Evolutionary conservation across 1,140 invertebrate genomes (phyloP), one percentile per base, ranked within the genome.

Genomic region (Venturia canescens): DNA sequence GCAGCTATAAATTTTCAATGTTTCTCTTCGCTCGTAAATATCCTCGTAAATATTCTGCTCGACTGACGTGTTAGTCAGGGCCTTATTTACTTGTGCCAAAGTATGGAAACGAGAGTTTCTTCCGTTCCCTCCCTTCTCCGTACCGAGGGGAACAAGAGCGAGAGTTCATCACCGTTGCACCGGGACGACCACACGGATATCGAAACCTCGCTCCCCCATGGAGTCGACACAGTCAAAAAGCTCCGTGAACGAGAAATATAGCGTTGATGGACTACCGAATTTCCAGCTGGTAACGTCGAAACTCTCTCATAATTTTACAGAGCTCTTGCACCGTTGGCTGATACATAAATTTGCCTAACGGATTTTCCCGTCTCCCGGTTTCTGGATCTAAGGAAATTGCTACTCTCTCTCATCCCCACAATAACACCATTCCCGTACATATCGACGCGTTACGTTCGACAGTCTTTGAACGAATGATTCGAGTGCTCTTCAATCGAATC

Each of bases 1-100:
- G 23, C 21, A 71, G 34, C 69, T 21, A 80, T 80, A 60, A 80
- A 80, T 80, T 80, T 80, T 50, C 79, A 80, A 75, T 80, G 53
- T 60, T 31, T 74, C 67, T 72, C 29, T 16, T 21, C 79, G 29
- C 31, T 44, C 71, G 60, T 60, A 74, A 71, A 71, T 71, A 71
- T 44, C 21, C 69, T 71, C 69, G 26, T 80, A 80, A 80, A 80
- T 80, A 80, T 80, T 66, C 26, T 63, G 44, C 34, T 23, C 60
- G 21, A 69, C 71, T 75, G 72, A 38, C 70, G 29, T 66, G 23
- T 29, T 66, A 26, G 70, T 50, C 27, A 72, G 38, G 50, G n/a
- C 21, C 70, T 72, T 50, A 72, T 72, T 48, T 72, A 72, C 70
- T 72, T 66, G 63, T 66, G 27, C 63, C 63, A 18, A 66, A 29